Conservation (phyloP, 37 sponge, comb jelly and placozoan species). For the Oscarella lobularis region DNA sequence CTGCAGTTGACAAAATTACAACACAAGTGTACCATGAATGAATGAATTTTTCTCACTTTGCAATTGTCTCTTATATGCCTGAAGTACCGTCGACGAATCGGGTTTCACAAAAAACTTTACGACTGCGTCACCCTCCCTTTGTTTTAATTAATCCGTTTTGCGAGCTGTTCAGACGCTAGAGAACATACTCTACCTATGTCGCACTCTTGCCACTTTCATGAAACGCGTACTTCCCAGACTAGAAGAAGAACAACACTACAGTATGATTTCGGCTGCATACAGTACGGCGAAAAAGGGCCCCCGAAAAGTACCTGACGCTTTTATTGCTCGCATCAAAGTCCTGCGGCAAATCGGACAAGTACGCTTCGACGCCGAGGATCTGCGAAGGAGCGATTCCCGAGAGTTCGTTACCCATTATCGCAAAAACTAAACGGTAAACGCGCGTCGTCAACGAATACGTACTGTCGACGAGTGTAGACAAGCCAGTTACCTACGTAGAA, state of each 20-base stretch:
- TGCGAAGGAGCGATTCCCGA: slow-evolving; percentile 70
- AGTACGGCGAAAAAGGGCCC: neutral
- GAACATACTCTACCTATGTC: slow-evolving; percentile 34
- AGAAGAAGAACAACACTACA: neutral
- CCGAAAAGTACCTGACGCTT: slow-evolving; percentile 9
- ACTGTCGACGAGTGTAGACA: too few relatives aligned
- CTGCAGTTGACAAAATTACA: too few relatives aligned
- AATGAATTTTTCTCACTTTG: too few relatives aligned
- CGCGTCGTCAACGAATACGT: too few relatives aligned
- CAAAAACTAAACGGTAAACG: neutral
- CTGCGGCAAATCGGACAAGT: slow-evolving; percentile 58
- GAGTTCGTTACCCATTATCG: slow-evolving; percentile 73
- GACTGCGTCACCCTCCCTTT: slow-evolving; percentile 51
- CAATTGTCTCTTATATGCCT: slow-evolving; percentile 43
- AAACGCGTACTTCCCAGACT: slow-evolving; percentile 88
- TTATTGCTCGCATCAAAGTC: slow-evolving; percentile 38
- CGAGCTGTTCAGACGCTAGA: neutral
- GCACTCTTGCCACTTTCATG: slow-evolving; percentile 83
- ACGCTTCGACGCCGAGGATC: slow-evolving; percentile 77
- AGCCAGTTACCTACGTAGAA: too few relatives aligned
- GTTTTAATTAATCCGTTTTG: too few relatives aligned
- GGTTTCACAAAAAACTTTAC: slow-evolving; percentile 84
- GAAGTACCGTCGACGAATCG: slow-evolving; percentile 48
- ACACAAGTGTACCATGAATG: too few relatives aligned
- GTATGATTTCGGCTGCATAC: too few relatives aligned